Conservation (phyloP, 2,888 invertebrate species). For the Stenolophus ochropezus region DNA sequence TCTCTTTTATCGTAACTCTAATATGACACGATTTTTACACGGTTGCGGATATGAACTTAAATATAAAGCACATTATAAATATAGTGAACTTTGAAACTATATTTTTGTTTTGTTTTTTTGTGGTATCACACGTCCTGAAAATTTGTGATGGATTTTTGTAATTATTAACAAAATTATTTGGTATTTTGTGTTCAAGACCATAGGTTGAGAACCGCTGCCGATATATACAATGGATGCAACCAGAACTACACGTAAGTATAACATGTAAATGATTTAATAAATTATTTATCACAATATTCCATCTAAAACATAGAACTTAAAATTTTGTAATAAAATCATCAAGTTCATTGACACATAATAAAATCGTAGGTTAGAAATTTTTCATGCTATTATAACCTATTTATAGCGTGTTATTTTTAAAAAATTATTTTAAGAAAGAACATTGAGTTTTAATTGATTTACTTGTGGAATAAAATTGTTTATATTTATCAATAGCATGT, state of each 20-base stretch:
- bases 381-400: background rate
- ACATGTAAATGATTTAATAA: background rate
- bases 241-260: background rate
- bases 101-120: no score
- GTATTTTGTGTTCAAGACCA: no score
- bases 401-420: conserved; percentile 7
- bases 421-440: background rate
- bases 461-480: background rate
- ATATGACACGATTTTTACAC: no score
- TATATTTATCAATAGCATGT: conserved; percentile 27
- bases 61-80: no score
- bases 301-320: conserved; percentile 24
- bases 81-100: no score
- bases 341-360: conserved; percentile 15
- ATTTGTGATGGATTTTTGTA: no score
- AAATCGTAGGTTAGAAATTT: background rate
- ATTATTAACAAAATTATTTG: no score
- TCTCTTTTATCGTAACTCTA: no score
- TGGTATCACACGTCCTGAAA: no score
- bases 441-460: background rate
- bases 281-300: background rate
- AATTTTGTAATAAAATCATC: conserved; percentile 28
- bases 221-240: background rate
- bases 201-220: no score
- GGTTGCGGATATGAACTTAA: no score